These are phyloP conservation scores for Palythoa grandiflora DNA, from an alignment of 92 coral and sea anemone genomes.

Conservation along the genomic window DNA sequence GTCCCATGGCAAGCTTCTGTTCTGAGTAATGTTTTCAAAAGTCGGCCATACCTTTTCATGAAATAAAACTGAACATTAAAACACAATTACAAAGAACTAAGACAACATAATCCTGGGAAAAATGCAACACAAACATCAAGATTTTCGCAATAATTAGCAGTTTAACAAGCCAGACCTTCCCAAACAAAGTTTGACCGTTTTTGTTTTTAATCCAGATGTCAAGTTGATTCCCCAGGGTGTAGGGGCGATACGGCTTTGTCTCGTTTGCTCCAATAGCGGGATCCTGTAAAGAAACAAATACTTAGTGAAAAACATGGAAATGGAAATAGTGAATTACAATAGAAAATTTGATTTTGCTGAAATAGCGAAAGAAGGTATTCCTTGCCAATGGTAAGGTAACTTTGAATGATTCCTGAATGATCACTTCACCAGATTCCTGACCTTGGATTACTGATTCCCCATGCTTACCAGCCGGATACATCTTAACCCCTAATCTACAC, in stretches of 20 bases:
- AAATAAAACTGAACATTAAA: not conserved
- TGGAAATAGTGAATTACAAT: not conserved
- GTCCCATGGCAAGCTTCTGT: slow-evolving; percentile 81
- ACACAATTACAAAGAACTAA: not conserved
- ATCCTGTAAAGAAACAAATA: slow-evolving; percentile 65
- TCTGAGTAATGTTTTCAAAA: slow-evolving; percentile 67
- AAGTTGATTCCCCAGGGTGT: slow-evolving; percentile 75
- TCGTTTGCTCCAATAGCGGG: slow-evolving; percentile 98
- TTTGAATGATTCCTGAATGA: too few relatives aligned
- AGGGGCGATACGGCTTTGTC: slow-evolving; percentile 78
- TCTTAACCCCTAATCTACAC: too few relatives aligned
- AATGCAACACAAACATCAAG: not conserved
- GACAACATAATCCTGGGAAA: not conserved
- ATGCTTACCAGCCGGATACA: too few relatives aligned
- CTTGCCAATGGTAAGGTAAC: too few relatives aligned
- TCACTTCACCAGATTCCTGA: too few relatives aligned
- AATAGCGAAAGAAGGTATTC: too few relatives aligned
- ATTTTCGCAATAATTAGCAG: too few relatives aligned
- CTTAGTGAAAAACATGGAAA: not conserved
- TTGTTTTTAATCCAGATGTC: slow-evolving; percentile 90
- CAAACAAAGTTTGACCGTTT: slow-evolving; percentile 70
- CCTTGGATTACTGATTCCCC: too few relatives aligned
- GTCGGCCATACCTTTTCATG: slow-evolving; percentile 91
- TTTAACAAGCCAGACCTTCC: slow-evolving; percentile 74
- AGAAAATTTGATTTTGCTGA: too few relatives aligned